Evolutionary conservation across 2,113 vertebrate species (phyloP).

Genomic region (Otolemur garnettii): DNA sequence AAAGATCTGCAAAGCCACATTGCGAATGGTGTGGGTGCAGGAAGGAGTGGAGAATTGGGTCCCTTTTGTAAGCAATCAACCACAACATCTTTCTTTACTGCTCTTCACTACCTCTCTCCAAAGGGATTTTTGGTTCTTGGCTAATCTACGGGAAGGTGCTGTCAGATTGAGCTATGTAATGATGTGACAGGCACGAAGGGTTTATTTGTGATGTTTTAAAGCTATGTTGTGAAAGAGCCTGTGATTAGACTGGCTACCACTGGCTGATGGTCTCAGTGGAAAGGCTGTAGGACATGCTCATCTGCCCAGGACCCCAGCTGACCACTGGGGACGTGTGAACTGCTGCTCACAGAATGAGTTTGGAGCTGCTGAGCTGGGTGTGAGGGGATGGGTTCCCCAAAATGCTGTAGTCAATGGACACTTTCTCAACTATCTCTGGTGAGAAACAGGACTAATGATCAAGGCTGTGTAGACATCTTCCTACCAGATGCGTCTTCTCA

Average conservation of each 20-base stretch:
- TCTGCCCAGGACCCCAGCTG: neutral
- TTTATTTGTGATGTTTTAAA: constrained; percentile 26
- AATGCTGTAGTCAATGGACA: neutral
- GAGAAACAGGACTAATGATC: neutral
- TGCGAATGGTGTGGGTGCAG: neutral
- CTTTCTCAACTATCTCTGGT: neutral
- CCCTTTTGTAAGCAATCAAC: neutral
- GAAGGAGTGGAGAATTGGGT: neutral
- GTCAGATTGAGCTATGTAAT: neutral
- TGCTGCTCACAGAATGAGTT: neutral
- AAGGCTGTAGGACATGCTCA: neutral
- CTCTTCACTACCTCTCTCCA: neutral
- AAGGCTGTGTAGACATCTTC: neutral
- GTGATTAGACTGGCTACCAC: neutral
- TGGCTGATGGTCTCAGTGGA: neutral
- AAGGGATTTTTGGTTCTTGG: neutral
- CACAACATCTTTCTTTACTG: neutral
- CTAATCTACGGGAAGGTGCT: neutral
- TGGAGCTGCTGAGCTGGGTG: neutral
- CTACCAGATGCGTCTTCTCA: neutral
- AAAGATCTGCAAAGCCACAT: neutral
- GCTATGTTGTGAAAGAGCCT: neutral
- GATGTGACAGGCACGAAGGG: neutral
- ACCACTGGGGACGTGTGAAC: neutral
- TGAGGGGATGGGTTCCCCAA: neutral